A percentile compares a stretch with the other conserved stretches of the same genome.
phyloP scores from a whole-genome alignment of 2,113 vertebrate genomes.

The Nycticebus coucang region DNA sequence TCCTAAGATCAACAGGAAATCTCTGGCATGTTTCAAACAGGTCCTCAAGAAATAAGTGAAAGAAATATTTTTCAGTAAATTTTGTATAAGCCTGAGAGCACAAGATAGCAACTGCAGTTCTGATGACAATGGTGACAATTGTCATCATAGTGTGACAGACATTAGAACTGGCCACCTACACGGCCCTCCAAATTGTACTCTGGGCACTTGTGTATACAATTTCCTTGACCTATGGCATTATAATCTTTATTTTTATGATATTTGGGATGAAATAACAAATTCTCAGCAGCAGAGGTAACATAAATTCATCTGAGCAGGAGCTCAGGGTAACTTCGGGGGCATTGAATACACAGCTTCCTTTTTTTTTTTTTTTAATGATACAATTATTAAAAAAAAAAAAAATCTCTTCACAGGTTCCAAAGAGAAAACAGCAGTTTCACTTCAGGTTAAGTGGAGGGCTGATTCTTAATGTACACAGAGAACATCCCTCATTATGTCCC shows the following conservation, averaged over 20 bases:
- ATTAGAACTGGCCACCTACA: not conserved
- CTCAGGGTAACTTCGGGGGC: not conserved
- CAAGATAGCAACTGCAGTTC: not conserved
- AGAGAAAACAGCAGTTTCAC: not conserved
- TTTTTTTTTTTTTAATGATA: constrained; percentile 17
- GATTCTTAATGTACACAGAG: not conserved
- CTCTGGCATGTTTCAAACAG: not conserved
- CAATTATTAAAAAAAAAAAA: not conserved
- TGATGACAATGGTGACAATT: not conserved
- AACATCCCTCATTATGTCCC: not conserved
- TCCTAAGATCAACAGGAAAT: not conserved
- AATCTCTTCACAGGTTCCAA: not conserved
- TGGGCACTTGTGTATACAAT: not conserved
- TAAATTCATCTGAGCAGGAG: not conserved
- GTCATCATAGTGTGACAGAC: not conserved
- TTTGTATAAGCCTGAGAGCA: not conserved
- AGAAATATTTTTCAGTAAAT: not conserved
- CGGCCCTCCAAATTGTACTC: rapidly evolving
- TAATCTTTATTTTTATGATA: not conserved
- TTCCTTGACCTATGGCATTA: not conserved
- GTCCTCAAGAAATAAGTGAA: not conserved
- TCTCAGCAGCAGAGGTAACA: not conserved
- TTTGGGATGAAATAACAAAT: not conserved
- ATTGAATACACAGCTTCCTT: not conserved
- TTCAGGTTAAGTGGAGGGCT: not conserved